Evolutionary conservation across 2,113 vertebrate species (phyloP).

Genomic region (Lamprotornis superbus): DNA sequence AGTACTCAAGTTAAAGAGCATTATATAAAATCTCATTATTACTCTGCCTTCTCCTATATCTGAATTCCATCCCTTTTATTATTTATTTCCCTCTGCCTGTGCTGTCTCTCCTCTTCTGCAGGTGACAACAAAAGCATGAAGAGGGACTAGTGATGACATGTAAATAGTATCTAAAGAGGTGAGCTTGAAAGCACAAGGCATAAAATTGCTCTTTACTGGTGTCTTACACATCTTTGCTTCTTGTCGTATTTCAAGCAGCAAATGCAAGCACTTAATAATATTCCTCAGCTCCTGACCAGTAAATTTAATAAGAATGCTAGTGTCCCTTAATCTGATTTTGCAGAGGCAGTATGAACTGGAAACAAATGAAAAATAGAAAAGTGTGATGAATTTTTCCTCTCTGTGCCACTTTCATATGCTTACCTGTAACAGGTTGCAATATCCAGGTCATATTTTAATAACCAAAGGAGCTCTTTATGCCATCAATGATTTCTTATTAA

Average conservation of each 20-base stretch:
- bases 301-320: background rate
- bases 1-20: background rate
- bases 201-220: background rate
- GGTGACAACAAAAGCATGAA: background rate
- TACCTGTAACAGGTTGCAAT: background rate
- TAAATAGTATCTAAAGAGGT: background rate
- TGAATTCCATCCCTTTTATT: background rate
- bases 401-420: background rate
- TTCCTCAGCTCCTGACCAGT: background rate
- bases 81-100: background rate
- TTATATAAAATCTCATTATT: background rate
- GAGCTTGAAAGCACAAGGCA: background rate
- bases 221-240: background rate
- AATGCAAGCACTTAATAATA: background rate
- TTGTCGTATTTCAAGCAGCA: background rate
- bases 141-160: background rate
- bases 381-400: background rate
- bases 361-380: background rate
- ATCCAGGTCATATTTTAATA: background rate
- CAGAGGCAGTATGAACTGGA: background rate
- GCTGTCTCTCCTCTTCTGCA: background rate
- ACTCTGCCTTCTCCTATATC: background rate
- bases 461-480: background rate
- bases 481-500: conserved; percentile 11
- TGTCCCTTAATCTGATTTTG: background rate